Percentiles rank a stretch among this genome's conserved stretches.
phyloP scores from a whole-genome alignment of 2,797 vertebrate genomes.

The Anableps anableps region DNA sequence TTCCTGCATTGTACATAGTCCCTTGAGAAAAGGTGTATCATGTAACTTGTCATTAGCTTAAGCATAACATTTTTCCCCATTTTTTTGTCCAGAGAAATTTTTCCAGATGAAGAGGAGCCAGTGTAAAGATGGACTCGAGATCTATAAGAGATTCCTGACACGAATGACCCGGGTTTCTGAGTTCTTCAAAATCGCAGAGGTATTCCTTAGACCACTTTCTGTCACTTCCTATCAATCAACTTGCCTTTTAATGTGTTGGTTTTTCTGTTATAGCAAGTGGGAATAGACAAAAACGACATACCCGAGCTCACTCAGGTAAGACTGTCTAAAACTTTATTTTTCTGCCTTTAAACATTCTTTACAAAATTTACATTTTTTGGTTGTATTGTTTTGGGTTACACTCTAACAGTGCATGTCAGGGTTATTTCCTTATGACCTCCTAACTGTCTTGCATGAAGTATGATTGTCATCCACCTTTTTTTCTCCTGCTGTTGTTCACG shows the following conservation, averaged over 20 bases:
- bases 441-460: slow-evolving; percentile 58
- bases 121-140: slow-evolving; percentile 98
- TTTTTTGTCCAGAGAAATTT: slow-evolving; percentile 90
- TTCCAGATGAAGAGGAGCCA: slow-evolving; percentile 99
- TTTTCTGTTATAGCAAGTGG: slow-evolving; percentile 90
- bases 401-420: slow-evolving; percentile 70
- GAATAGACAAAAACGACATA: slow-evolving; percentile 99
- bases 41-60: neutral
- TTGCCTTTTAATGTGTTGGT: slow-evolving; percentile 3
- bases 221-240: neutral
- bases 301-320: slow-evolving; percentile 98
- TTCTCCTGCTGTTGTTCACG: slow-evolving; percentile 28
- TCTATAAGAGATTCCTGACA: slow-evolving; percentile 98
- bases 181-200: slow-evolving; percentile 99
- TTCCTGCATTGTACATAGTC: neutral
- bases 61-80: neutral
- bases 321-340: slow-evolving; percentile 3
- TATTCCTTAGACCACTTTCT: slow-evolving; percentile 58
- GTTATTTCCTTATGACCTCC: slow-evolving; percentile 40
- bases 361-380: neutral
- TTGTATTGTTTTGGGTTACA: neutral
- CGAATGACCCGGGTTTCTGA: slow-evolving; percentile 99
- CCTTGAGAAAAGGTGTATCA: neutral
- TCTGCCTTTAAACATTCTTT: neutral
- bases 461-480: slow-evolving; percentile 37